Base-by-base conservation (phyloP, 2,113 vertebrate genomes). In the Sciurus niger region DNA sequence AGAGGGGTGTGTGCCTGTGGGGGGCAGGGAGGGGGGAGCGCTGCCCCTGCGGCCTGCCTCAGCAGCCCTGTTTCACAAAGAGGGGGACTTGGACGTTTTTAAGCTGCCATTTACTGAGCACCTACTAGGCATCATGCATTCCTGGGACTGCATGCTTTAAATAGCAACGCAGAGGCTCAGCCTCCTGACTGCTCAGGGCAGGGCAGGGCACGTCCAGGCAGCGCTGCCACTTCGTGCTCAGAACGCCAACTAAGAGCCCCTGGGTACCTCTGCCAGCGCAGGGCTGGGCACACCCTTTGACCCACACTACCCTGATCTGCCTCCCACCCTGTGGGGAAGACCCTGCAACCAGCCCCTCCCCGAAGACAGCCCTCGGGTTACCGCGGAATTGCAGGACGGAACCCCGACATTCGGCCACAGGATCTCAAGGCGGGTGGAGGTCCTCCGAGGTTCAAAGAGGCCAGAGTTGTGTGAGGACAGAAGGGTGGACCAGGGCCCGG, bases 221-320 rank as follows among this genome's bases (percentile, higher is more conserved):
- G 37, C 34, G 2, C 18, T 17, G 2, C 51, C 16, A 16, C 2
- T 2, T 4, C 0, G 4, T 14, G 25, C 20, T 2, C 13, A 4
- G 5, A 18, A 48, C 60, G 34, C 46, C 46, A 55, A 72, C 25
- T 11, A 72, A 55, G 13, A 3, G 4, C n/a, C 40, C 48, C 25
- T 11, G 55, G 4, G 46, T 0, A 0, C 83, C 3, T 17, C 43
- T 4, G 67, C 30, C 32, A 7, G 17, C 0, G 0, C 32, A 34
- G 84, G 6, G 6, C 46, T 63, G 91, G 8, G 28, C 37, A 14
- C 51, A 46, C 12, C 60, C 1, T 14, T 28, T 17, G 32, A 13
- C 6, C 8, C 0, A 1, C 2, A 30, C 16, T 2, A 4, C 43
- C n/a, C 16, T 34, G 74, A 0, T 14, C 24, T 0, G 8, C 18